phyloP scores from a whole-genome alignment of 92 coral and sea anemone species.

The Bergia sp. region DNA sequence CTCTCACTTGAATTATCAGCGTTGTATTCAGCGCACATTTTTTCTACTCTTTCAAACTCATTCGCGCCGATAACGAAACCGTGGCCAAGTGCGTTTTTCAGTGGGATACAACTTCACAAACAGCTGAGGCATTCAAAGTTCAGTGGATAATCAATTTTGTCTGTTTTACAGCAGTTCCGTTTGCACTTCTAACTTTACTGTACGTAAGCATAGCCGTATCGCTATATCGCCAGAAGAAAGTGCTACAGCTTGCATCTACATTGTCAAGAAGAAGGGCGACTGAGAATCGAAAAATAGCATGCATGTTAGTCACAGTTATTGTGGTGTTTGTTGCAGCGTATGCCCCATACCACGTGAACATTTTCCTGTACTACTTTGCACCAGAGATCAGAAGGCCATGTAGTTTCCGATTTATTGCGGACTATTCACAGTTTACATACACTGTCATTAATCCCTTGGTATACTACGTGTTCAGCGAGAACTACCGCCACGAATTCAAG shows the following conservation, averaged over 20 bases:
- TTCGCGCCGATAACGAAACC: neutral
- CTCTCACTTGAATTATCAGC: slow-evolving; percentile 28
- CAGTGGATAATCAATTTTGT: slow-evolving; percentile 39
- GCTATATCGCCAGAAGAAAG: slow-evolving; percentile 35
- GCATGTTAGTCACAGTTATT: slow-evolving; percentile 20
- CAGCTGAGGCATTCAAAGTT: slow-evolving; percentile 33
- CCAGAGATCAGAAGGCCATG: slow-evolving; percentile 29
- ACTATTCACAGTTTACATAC: slow-evolving; percentile 41
- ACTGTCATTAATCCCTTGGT: slow-evolving; percentile 31
- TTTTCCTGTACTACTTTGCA: slow-evolving; percentile 28
- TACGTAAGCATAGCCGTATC: slow-evolving; percentile 31
- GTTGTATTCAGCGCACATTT: slow-evolving; percentile 37
- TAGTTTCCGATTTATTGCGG: slow-evolving; percentile 34
- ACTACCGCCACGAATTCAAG: slow-evolving; percentile 26
- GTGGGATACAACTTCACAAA: slow-evolving; percentile 26
- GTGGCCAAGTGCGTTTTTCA: slow-evolving; percentile 2
- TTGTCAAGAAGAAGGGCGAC: slow-evolving; percentile 21
- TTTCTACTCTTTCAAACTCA: slow-evolving; percentile 30
- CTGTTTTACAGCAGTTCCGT: slow-evolving; percentile 34
- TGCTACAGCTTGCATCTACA: slow-evolving; percentile 20
- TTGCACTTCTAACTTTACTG: slow-evolving; percentile 7
- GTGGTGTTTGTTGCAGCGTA: slow-evolving; percentile 26
- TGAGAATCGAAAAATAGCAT: slow-evolving; percentile 24
- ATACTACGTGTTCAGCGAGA: slow-evolving; percentile 28
- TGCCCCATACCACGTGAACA: slow-evolving; percentile 26